phyloP scores from a whole-genome alignment of 2,888 invertebrate species.

The Punctoribates punctum region DNA sequence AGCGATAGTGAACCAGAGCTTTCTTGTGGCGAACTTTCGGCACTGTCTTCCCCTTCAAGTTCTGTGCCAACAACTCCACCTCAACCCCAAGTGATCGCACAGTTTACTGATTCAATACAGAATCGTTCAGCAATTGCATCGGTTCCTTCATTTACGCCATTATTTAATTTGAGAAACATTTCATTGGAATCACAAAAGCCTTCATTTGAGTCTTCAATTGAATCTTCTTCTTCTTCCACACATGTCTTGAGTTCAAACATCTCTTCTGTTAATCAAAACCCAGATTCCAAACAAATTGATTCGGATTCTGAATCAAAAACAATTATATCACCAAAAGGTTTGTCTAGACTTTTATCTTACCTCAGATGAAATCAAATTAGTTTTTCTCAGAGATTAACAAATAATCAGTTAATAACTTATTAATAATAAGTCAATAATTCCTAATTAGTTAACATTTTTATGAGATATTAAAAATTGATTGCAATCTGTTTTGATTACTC shows the following conservation, averaged over 20 bases:
- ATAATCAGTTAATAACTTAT: too few relatives aligned
- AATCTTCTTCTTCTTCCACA: background rate
- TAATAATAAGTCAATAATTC: too few relatives aligned
- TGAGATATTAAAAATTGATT: too few relatives aligned
- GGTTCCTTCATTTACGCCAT: background rate
- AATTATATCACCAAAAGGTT: too few relatives aligned
- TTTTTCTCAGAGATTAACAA: too few relatives aligned
- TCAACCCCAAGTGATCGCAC: background rate
- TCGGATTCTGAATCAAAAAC: too few relatives aligned
- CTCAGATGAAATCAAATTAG: too few relatives aligned
- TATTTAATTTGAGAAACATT: background rate
- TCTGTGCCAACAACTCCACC: background rate
- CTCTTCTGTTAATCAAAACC: background rate
- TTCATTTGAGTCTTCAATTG: background rate
- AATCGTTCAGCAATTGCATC: background rate
- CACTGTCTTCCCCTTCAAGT: background rate
- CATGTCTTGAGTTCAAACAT: background rate
- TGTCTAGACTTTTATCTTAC: too few relatives aligned
- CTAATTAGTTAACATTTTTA: too few relatives aligned
- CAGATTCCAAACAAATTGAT: too few relatives aligned
- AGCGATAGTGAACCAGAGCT: conserved; percentile 37
- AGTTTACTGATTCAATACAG: background rate
- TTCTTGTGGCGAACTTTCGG: conserved; percentile 5
- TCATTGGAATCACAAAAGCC: background rate
- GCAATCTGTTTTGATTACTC: too few relatives aligned